phyloP scores from a whole-genome alignment of 2,113 vertebrate species.

The Mola mola region DNA sequence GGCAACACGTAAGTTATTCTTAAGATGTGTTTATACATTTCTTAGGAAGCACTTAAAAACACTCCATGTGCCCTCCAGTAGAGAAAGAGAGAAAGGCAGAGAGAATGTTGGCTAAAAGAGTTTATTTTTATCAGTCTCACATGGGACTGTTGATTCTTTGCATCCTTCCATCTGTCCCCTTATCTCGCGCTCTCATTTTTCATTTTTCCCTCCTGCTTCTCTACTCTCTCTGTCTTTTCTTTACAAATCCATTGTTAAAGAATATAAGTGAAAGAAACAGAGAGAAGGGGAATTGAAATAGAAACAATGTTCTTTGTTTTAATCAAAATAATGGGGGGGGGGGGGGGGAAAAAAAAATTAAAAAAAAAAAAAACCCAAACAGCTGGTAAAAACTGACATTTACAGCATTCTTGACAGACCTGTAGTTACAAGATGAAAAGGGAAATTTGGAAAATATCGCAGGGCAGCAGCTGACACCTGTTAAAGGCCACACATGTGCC shows the following conservation, averaged over 20 bases:
- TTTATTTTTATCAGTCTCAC: slow-evolving; percentile 80
- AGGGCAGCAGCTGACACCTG: slow-evolving; percentile 58
- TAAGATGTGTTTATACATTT: slow-evolving; percentile 47
- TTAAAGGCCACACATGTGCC: slow-evolving; percentile 26
- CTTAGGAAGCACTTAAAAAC: slow-evolving; percentile 67
- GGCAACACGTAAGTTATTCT: slow-evolving; percentile 51
- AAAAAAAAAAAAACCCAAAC: slow-evolving; percentile 7
- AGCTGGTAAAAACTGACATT: slow-evolving; percentile 17
- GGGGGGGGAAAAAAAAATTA: not conserved
- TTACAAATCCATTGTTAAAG: slow-evolving; percentile 17
- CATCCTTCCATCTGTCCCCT: slow-evolving; percentile 67
- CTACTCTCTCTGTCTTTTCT: slow-evolving; percentile 7
- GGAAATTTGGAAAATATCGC: slow-evolving; percentile 10
- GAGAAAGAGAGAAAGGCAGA: slow-evolving; percentile 51
- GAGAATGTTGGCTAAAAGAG: slow-evolving; percentile 78
- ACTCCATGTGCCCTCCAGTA: slow-evolving; percentile 56
- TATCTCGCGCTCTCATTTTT: slow-evolving; percentile 18
- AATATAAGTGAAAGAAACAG: not conserved
- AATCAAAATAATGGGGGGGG: not conserved
- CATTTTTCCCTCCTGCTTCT: slow-evolving; percentile 2
- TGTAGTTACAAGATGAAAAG: not conserved
- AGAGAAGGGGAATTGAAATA: not conserved
- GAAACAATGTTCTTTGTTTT: too few relatives aligned
- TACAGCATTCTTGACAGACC: not conserved
- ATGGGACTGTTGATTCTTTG: slow-evolving; percentile 78